phyloP scores from a whole-genome alignment of 2,797 vertebrate species.

The Poeciliopsis presidionis region DNA sequence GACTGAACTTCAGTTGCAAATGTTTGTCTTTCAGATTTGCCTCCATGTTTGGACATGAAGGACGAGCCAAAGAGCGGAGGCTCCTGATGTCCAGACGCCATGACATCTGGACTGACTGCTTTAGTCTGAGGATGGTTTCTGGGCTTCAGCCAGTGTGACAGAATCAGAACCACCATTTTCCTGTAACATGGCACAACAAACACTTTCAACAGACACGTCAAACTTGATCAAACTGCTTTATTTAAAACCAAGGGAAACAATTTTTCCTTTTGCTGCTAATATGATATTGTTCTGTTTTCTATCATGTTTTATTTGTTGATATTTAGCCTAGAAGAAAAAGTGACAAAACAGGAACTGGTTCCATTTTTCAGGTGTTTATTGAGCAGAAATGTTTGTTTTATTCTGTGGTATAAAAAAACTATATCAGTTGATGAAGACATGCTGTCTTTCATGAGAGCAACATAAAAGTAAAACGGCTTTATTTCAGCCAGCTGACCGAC shows the following conservation, averaged over 20 bases:
- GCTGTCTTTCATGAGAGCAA: not conserved
- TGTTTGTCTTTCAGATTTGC: constrained; percentile 51
- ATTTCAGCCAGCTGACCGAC: not conserved
- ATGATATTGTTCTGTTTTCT: not conserved
- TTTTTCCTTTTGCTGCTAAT: not conserved
- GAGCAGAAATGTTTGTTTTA: not conserved
- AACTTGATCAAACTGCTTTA: not conserved
- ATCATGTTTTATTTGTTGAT: not conserved
- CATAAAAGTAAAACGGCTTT: not conserved
- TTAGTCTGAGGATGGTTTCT: not conserved
- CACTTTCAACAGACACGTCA: not conserved
- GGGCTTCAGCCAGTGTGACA: not conserved
- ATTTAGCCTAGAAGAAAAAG: not conserved
- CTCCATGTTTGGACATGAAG: constrained; percentile 38
- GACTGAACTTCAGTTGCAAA: not conserved
- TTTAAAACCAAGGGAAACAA: not conserved
- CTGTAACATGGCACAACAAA: not conserved
- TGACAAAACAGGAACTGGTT: not conserved
- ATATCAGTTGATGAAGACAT: not conserved
- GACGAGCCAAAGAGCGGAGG: constrained; percentile 42
- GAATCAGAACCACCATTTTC: too few species aligned
- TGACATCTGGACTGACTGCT: not conserved
- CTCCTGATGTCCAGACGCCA: constrained; percentile 17
- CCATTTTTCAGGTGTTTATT: not conserved
- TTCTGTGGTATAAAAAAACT: not conserved